These are phyloP conservation scores for Atta texana DNA, from an alignment of 1,140 invertebrate genomes.

Conservation along the genomic window DNA sequence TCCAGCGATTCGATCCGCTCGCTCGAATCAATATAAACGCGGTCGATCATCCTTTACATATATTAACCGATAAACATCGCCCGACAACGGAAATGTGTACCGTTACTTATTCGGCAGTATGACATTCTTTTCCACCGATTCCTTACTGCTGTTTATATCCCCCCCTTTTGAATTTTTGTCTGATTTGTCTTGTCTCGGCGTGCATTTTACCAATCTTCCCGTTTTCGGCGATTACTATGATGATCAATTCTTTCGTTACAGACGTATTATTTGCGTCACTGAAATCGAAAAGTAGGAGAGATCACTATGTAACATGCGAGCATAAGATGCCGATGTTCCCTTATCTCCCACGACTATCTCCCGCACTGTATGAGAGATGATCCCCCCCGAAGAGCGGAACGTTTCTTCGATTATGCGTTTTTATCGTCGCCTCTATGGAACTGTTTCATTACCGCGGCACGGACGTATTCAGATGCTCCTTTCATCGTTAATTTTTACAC, in stretches of 20 bases:
- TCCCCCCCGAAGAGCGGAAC: constrained; percentile 36
- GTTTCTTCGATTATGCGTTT: constrained; percentile 55
- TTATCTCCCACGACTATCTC: constrained; percentile 48
- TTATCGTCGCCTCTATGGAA: constrained; percentile 20
- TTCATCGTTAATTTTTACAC: constrained; percentile 32
- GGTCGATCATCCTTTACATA: constrained; percentile 58
- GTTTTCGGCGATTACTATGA: constrained; percentile 6
- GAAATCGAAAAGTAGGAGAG: constrained; percentile 46
- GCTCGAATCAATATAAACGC: constrained; percentile 57
- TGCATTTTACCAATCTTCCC: background rate
- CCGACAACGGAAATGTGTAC: constrained; percentile 58
- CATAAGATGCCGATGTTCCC: constrained; percentile 23
- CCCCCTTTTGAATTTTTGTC: constrained; percentile 8
- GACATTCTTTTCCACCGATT: constrained; percentile 53
- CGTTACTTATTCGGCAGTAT: constrained; percentile 50
- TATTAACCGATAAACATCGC: constrained; percentile 54
- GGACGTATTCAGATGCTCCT: constrained; percentile 24
- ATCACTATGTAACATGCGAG: background rate
- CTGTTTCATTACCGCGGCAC: constrained; percentile 50
- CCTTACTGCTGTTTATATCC: background rate
- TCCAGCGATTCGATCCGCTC: background rate
- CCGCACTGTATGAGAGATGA: constrained; percentile 13
- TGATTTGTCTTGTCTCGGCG: constrained; percentile 20
- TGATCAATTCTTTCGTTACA: constrained; percentile 28
- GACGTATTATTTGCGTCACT: constrained; percentile 10